These are phyloP conservation scores for Clarias macrocephalus DNA, from an alignment of 2,113 vertebrate genomes.

Conservation along the genomic window DNA sequence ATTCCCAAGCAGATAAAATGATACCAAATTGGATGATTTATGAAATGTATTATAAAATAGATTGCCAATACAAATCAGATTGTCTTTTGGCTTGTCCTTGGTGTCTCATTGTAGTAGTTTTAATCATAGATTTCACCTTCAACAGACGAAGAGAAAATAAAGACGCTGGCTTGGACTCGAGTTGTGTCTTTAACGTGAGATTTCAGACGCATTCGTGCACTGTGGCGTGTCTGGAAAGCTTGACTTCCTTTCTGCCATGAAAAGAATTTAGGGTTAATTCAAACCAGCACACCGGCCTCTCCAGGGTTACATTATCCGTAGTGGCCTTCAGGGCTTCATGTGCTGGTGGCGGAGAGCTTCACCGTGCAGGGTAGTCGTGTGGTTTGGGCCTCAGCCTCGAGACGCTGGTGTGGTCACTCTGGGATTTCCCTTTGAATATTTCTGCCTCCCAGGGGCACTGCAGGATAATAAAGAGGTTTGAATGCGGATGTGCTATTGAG, in stretches of 20 bases:
- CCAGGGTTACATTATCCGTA: background rate
- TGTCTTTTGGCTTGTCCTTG: too few species aligned
- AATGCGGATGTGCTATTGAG: background rate
- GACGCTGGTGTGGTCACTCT: slow-evolving; percentile 14
- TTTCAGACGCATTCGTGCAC: background rate
- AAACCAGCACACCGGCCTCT: background rate
- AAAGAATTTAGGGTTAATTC: background rate
- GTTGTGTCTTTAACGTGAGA: too few species aligned
- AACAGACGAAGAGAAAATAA: background rate
- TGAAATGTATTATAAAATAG: too few species aligned
- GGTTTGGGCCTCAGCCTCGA: background rate
- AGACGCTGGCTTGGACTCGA: too few species aligned
- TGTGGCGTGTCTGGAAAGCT: background rate
- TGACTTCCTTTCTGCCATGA: background rate
- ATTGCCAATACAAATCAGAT: too few species aligned
- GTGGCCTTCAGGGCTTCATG: background rate
- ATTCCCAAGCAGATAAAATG: too few species aligned
- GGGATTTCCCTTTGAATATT: slow-evolving; percentile 11
- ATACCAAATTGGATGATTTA: too few species aligned
- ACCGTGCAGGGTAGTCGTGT: background rate
- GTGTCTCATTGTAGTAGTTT: too few species aligned
- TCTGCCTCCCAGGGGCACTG: background rate
- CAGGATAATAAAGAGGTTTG: background rate
- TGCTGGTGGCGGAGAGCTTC: background rate
- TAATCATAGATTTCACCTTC: too few species aligned